Base-by-base conservation (phyloP, 2,888 invertebrate species). In the Xestia xanthographa region DNA sequence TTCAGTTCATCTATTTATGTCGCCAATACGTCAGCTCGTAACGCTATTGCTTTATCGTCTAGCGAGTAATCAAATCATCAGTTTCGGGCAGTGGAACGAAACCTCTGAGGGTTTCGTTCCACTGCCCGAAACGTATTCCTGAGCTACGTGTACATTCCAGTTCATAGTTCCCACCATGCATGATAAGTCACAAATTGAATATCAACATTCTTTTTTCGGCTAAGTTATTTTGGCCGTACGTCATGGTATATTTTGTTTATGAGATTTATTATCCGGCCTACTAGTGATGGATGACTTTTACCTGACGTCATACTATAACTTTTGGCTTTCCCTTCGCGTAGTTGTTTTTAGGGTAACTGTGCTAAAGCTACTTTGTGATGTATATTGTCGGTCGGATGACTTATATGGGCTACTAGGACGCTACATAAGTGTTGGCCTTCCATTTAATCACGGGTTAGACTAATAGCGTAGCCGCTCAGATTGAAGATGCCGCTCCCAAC, bases 271-370 rank as follows among this genome's bases (percentile, higher is more conserved):
- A 80, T 76, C 48, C 67, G 50, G 58, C 62, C 65, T 66, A 48
- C 71, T 56, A 80, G 78, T 86, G 86, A 86, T 86, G 71, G 86
- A 86, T 86, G 75, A 73, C 29, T 80, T 74, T 66, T 53, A 62
- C 22, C n/a, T 77, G 63, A 80, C 77, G 74, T 76, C 73, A 66
- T 63, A 38, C 65, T 56, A 72, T 43, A 83, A 85, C 73, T 79
- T 77, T 76, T 60, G 69, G 72, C 78, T 73, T 81, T 77, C 26
- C 45, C 29, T 62, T 45, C 14, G 14, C 34, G 9, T 50, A 69
- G 60, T 85, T 85, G 71, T 79, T 82, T 76, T 79, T 73, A 58
- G 56, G 43, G 43, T 45, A 69, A 56, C 53, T 62, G 22, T 77
- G 70, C 43, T 66, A 43, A 9, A 75, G 41, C 38, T 69, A 45